Percentiles rank a stretch among this genome's conserved stretches.
Evolutionary conservation across 1,140 invertebrate genomes (phyloP).

Genomic region (Drosophila bifasciata): DNA sequence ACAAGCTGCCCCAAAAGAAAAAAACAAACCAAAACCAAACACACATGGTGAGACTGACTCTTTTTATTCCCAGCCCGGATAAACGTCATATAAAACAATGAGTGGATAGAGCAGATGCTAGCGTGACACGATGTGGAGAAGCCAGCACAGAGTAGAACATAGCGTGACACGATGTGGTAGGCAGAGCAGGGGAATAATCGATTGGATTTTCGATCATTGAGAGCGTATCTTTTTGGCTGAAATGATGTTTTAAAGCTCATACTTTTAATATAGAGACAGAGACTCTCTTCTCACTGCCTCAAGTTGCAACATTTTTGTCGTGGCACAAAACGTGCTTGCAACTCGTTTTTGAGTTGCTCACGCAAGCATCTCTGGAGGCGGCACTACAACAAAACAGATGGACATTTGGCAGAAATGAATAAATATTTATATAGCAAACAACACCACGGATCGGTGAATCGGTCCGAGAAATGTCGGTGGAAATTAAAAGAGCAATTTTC

Average conservation of each 20-base stretch:
- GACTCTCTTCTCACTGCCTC: too few relatives aligned
- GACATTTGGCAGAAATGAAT: constrained; percentile 41
- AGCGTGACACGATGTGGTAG: too few relatives aligned
- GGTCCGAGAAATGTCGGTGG: constrained; percentile 39
- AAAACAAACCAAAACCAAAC: constrained; percentile 25
- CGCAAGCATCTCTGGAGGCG: constrained; percentile 13
- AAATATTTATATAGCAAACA: constrained; percentile 35
- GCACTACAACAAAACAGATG: constrained; percentile 21
- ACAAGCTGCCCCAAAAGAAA: constrained; percentile 9
- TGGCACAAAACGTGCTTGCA: too few relatives aligned
- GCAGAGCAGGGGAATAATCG: too few relatives aligned
- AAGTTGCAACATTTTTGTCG: too few relatives aligned
- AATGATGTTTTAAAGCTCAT: too few relatives aligned
- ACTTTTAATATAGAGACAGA: too few relatives aligned
- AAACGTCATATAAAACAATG: constrained; percentile 4
- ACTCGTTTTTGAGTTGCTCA: constrained; percentile 5
- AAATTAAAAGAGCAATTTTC: constrained; percentile 57
- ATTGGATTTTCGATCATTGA: too few relatives aligned
- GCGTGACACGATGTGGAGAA: not conserved
- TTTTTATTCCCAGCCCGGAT: not conserved
- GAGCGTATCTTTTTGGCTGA: too few relatives aligned
- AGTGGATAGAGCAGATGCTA: constrained; percentile 1
- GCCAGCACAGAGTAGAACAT: too few relatives aligned
- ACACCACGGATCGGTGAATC: constrained; percentile 39
- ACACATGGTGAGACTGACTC: constrained; percentile 27